These are phyloP conservation scores for Nyctibius bracteatus DNA, from an alignment of 2,113 vertebrate genomes.

Conservation along the genomic window DNA sequence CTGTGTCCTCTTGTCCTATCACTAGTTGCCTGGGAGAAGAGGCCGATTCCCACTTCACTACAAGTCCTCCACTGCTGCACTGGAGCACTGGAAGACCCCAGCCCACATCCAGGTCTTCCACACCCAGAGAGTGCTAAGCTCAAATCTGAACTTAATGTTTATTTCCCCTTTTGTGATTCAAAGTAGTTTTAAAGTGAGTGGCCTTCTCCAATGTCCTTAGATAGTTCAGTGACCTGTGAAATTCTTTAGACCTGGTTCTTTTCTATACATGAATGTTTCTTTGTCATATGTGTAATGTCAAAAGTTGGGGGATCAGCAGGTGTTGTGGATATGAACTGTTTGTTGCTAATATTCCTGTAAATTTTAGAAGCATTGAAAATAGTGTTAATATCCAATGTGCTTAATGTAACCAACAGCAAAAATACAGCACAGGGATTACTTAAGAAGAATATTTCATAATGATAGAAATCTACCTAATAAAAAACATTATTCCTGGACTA, in stretches of 20 bases:
- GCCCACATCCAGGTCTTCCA: background rate
- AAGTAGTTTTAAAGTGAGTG: background rate
- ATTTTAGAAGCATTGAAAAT: background rate
- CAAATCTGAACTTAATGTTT: background rate
- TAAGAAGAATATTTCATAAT: background rate
- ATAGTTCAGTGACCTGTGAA: background rate
- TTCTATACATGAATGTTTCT: background rate
- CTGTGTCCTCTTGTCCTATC: too few relatives aligned
- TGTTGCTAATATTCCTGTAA: background rate
- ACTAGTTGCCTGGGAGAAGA: too few relatives aligned
- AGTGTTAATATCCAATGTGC: background rate
- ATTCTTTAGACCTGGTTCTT: background rate
- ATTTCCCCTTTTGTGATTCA: background rate
- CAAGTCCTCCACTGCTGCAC: background rate
- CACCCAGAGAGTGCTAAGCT: background rate
- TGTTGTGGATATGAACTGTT: background rate
- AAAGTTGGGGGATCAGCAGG: background rate
- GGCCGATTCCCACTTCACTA: too few relatives aligned
- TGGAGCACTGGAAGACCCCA: background rate
- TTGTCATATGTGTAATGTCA: rapidly evolving
- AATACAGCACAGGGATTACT: background rate
- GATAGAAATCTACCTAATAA: conserved; percentile 37
- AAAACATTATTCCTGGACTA: background rate
- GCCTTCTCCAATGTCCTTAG: background rate
- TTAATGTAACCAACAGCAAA: background rate